Evolutionary conservation across 1,140 invertebrate genomes (phyloP).

Genomic region (Trypoxylus dichotomus): DNA sequence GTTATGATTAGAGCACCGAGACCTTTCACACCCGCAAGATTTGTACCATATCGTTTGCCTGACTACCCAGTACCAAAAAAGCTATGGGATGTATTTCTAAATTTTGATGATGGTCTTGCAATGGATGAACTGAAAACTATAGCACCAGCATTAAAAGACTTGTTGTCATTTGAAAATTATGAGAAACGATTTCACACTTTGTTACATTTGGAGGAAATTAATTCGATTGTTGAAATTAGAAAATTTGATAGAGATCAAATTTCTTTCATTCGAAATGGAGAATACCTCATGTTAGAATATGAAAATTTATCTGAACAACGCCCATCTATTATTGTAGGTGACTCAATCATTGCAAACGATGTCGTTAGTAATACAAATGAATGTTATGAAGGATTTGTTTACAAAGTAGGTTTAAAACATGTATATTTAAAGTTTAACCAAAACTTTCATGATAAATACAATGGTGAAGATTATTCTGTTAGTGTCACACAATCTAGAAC

Average conservation of each 20-base stretch:
- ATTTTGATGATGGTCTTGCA: slow-evolving; percentile 40
- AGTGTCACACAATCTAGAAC: slow-evolving; percentile 38
- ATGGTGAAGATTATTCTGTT: slow-evolving; percentile 49
- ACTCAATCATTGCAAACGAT: slow-evolving; percentile 67
- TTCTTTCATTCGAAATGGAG: slow-evolving; percentile 63
- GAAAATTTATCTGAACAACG: slow-evolving; percentile 80
- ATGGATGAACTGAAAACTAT: slow-evolving; percentile 50
- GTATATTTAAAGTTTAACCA: slow-evolving; percentile 48
- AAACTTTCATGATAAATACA: slow-evolving; percentile 48
- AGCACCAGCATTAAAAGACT: slow-evolving; percentile 57
- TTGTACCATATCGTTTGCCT: slow-evolving; percentile 57
- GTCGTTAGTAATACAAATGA: slow-evolving; percentile 49
- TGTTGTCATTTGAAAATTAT: slow-evolving; percentile 62
- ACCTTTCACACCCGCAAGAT: slow-evolving; percentile 58
- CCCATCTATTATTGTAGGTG: slow-evolving; percentile 81
- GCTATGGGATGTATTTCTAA: slow-evolving; percentile 55
- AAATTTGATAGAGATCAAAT: slow-evolving; percentile 70
- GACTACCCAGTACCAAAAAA: slow-evolving; percentile 62
- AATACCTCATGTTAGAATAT: slow-evolving; percentile 75
- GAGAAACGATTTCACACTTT: slow-evolving; percentile 68
- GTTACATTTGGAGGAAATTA: slow-evolving; percentile 79
- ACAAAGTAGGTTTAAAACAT: slow-evolving; percentile 48
- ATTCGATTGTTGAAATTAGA: slow-evolving; percentile 64
- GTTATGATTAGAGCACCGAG: slow-evolving; percentile 61
- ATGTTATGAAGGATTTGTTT: slow-evolving; percentile 50